A percentile compares a stretch with the other conserved stretches of the same genome.
Evolutionary conservation across 2,113 vertebrate species (phyloP).

Genomic region (Cyanistes caeruleus): DNA sequence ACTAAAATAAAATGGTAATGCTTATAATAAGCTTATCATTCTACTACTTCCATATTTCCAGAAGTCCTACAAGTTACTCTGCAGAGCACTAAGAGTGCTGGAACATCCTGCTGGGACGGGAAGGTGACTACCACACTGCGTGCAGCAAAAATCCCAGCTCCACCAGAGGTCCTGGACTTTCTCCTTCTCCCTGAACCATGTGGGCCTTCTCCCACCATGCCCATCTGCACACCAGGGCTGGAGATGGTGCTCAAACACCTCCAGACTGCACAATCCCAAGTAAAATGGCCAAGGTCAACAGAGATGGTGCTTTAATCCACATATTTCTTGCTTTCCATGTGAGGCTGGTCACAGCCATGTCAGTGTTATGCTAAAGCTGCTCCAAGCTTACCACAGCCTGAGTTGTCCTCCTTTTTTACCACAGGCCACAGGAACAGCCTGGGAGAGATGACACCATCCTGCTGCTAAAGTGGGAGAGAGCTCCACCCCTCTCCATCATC

Average conservation of each 20-base stretch:
- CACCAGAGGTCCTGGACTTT: neutral
- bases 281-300: neutral
- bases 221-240: neutral
- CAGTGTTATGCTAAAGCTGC: neutral
- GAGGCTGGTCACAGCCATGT: rapidly evolving
- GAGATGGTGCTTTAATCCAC: neutral
- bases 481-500: neutral
- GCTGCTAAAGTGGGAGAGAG: neutral
- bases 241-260: neutral
- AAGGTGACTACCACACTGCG: rapidly evolving
- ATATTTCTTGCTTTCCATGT: rapidly evolving
- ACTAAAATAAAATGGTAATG: conserved; percentile 29
- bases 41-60: neutral
- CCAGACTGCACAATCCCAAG: neutral
- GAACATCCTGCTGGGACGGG: rapidly evolving
- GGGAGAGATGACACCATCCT: neutral
- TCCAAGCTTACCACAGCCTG: neutral
- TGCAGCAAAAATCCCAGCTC: neutral
- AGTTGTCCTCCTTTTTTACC: neutral
- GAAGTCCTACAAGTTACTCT: neutral
- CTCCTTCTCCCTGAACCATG: rapidly evolving
- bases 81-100: neutral
- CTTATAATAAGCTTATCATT: conserved; percentile 3
- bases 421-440: neutral
- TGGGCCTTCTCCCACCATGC: rapidly evolving